Evolutionary conservation across 2,797 vertebrate genomes (phyloP), one percentile per base, ranked within the genome.

Genomic region (Xyrichtys novacula): DNA sequence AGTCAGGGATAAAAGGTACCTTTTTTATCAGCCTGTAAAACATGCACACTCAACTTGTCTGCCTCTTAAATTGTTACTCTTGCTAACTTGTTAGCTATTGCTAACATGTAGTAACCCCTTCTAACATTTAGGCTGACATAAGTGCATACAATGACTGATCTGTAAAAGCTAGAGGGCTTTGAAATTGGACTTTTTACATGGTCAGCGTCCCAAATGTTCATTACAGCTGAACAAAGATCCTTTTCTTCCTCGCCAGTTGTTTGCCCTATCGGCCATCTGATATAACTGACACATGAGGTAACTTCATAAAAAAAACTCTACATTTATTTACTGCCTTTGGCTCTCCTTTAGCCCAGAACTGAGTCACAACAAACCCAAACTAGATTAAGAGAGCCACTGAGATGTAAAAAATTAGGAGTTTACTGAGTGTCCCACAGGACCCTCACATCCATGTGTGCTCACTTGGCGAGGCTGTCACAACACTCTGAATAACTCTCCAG

Each of bases 381-480:
- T 76, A 29, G 62, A 60, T 11, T 63, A 50, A 48, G 43, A 25
- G 43, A 47, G 20, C 20, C 28, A 34, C 7, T 2, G 1, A 65
- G 54, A 83, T 57, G 1, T n/a, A 28, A 14, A 63, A 78, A 60
- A 77, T 17, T 73, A 71, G 72, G 16, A 38, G 12, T 19, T 79
- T 80, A 81, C 68, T 16, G 10, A 65, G 53, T 54, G 9, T 68
- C 59, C 74, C 46, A 32, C n/a, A 44, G 48, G 49, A 49, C 50
- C 23, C 10, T 26, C 16, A 65, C 61, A 78, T 81, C 71, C 83
- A 46, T 72, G 56, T 81, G 62, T 50, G 56, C 50, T 71, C 58
- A 91, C 90, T 86, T 71, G 48, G 19, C n/a, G 34, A 66, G 74
- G 79, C 62, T 81, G 85, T 89, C 85, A 85, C 88, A 83, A 80